These are phyloP conservation scores for Hanleya hanleyi DNA, from an alignment of 2,888 invertebrate species.

Conservation along the genomic window DNA sequence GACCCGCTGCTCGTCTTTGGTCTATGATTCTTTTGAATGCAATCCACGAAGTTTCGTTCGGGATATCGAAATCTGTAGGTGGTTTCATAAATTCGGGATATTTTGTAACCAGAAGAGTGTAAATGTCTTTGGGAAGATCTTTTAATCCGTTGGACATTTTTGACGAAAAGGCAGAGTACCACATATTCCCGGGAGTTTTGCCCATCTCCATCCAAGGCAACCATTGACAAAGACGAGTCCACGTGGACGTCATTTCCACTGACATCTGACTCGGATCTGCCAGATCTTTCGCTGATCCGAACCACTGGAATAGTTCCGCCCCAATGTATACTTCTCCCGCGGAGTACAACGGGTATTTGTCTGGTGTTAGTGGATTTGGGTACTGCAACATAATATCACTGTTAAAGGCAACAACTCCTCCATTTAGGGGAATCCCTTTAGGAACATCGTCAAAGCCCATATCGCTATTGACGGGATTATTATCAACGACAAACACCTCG, in stretches of 20 bases:
- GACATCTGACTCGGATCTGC: slow-evolving; percentile 27
- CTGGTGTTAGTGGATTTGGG: slow-evolving; percentile 40
- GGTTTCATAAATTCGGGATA: slow-evolving; percentile 37
- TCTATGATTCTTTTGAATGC: slow-evolving; percentile 44
- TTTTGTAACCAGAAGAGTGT: slow-evolving; percentile 32
- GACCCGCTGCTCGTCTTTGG: slow-evolving; percentile 31
- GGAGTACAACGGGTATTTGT: slow-evolving; percentile 36
- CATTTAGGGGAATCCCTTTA: slow-evolving; percentile 15
- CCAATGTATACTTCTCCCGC: slow-evolving; percentile 30
- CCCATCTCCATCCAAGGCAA: slow-evolving; percentile 50
- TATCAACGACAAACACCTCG: slow-evolving; percentile 44
- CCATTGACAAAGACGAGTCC: slow-evolving; percentile 43
- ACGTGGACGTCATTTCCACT: slow-evolving; percentile 27
- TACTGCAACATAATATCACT: slow-evolving; percentile 39
- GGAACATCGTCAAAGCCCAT: slow-evolving; percentile 16
- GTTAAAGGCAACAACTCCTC: slow-evolving; percentile 28
- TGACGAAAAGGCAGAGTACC: slow-evolving; percentile 39
- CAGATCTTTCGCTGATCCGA: neutral
- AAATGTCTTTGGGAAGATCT: slow-evolving; percentile 41
- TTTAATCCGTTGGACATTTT: slow-evolving; percentile 36
- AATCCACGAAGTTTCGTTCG: slow-evolving; percentile 47
- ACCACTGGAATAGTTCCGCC: neutral
- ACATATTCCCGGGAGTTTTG: slow-evolving; percentile 34
- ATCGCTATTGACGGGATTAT: slow-evolving; percentile 43
- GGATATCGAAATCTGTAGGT: slow-evolving; percentile 36